Evolutionary conservation across 2,113 vertebrate species (phyloP).

Genomic region (Osmerus mordax): DNA sequence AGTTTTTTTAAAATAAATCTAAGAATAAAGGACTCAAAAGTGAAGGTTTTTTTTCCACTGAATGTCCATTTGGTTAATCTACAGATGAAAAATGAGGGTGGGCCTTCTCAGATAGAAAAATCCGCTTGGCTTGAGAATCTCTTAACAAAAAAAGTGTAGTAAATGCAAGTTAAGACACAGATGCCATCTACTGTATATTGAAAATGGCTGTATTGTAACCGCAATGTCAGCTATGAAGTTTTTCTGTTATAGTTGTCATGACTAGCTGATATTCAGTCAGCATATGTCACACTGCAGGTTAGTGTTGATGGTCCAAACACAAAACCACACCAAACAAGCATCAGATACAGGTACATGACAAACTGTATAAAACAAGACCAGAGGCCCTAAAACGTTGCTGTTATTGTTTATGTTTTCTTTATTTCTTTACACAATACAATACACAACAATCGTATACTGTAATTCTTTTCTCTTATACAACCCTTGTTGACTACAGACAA

Average conservation of each 20-base stretch:
- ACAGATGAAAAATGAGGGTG: background rate
- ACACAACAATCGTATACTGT: too few relatives aligned
- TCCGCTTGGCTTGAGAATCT: background rate
- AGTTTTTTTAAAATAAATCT: slow-evolving; percentile 20
- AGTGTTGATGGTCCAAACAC: slow-evolving; percentile 52
- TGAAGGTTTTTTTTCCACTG: slow-evolving; percentile 17
- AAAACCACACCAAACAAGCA: slow-evolving; percentile 8
- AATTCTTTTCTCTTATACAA: too few relatives aligned
- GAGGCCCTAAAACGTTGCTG: background rate
- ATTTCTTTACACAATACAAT: too few relatives aligned
- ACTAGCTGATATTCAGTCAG: slow-evolving; percentile 42
- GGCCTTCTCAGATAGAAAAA: background rate
- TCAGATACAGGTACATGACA: slow-evolving; percentile 33
- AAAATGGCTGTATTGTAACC: background rate
- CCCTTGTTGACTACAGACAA: too few relatives aligned
- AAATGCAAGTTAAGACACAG: background rate
- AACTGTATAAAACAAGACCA: background rate
- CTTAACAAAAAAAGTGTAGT: background rate
- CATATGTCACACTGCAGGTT: slow-evolving; percentile 16
- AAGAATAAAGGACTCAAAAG: slow-evolving; percentile 7
- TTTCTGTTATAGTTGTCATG: slow-evolving; percentile 34
- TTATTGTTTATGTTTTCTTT: too few relatives aligned
- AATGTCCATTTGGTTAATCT: background rate
- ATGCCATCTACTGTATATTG: background rate
- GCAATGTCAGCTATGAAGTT: too few relatives aligned